These are phyloP conservation scores for Silvanus unidentatus DNA, from an alignment of 2,888 invertebrate species.

Conservation along the genomic window DNA sequence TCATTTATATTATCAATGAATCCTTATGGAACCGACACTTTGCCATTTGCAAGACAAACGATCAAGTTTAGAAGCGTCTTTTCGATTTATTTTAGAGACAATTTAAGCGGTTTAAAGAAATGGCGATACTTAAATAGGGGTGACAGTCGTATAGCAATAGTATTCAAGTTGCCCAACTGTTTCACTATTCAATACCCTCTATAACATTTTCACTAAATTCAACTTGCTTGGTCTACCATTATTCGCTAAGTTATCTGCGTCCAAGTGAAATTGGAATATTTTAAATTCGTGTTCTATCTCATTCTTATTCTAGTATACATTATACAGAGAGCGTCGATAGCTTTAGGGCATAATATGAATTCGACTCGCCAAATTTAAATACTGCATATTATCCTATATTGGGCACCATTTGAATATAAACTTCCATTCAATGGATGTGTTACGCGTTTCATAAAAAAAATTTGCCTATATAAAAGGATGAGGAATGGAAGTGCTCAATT, in stretches of 20 bases:
- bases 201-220: too few relatives aligned
- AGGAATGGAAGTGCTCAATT: too few relatives aligned
- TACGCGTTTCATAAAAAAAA: too few relatives aligned
- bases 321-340: constrained; percentile 29
- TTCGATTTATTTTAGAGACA: constrained; percentile 44
- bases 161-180: constrained; percentile 26
- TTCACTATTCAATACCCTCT: not conserved
- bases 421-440: too few relatives aligned
- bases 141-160: constrained; percentile 34
- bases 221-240: constrained; percentile 13
- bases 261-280: constrained; percentile 43
- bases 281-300: constrained; percentile 34
- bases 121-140: constrained; percentile 40
- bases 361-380: constrained; percentile 30
- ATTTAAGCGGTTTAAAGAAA: constrained; percentile 44
- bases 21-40: constrained; percentile 7
- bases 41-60: constrained; percentile 25
- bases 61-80: constrained; percentile 30
- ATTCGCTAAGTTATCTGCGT: constrained; percentile 39
- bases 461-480: too few relatives aligned
- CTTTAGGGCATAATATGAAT: constrained; percentile 25
- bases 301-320: constrained; percentile 28
- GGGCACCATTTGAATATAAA: too few relatives aligned
- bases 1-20: constrained; percentile 7
- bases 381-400: constrained; percentile 15